A percentile compares a stretch with the other conserved stretches of the same genome.
phyloP scores from a whole-genome alignment of 2,888 invertebrate species.

The Drosophila setosimentum region DNA sequence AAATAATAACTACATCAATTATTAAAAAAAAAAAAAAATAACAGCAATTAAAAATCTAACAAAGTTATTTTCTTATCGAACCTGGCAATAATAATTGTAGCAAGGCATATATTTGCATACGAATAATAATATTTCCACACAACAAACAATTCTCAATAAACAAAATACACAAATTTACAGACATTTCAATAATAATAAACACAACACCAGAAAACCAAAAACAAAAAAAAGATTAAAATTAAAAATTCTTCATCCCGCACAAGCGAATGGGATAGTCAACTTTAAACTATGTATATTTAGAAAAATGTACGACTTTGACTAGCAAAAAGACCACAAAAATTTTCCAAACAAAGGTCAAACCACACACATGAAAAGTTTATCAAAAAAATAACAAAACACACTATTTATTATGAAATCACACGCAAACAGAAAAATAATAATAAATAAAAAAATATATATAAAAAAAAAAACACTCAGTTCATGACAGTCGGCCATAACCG shows the following conservation, averaged over 20 bases:
- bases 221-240: constrained; percentile 7
- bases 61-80: constrained; percentile 77
- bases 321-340: constrained; percentile 19
- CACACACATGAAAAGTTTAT: background rate
- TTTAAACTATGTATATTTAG: constrained; percentile 23
- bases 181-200: constrained; percentile 39
- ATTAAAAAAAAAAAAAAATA: constrained; percentile 31
- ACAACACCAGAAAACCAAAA: background rate
- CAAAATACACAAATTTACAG: constrained; percentile 26
- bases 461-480: background rate
- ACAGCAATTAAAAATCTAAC: constrained; percentile 41
- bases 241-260: constrained; percentile 14
- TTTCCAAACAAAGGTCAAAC: constrained; percentile 13
- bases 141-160: constrained; percentile 20
- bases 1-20: constrained; percentile 28
- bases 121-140: constrained; percentile 29
- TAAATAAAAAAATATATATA: background rate
- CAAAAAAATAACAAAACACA: background rate
- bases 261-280: constrained; percentile 14
- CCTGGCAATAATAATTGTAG: constrained; percentile 79
- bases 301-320: constrained; percentile 4
- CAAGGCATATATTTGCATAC: constrained; percentile 49
- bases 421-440: background rate
- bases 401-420: constrained; percentile 5
- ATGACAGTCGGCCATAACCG: background rate